Evolutionary conservation across 1,140 invertebrate species (phyloP).

Genomic region (Drosophila kikkawai): DNA sequence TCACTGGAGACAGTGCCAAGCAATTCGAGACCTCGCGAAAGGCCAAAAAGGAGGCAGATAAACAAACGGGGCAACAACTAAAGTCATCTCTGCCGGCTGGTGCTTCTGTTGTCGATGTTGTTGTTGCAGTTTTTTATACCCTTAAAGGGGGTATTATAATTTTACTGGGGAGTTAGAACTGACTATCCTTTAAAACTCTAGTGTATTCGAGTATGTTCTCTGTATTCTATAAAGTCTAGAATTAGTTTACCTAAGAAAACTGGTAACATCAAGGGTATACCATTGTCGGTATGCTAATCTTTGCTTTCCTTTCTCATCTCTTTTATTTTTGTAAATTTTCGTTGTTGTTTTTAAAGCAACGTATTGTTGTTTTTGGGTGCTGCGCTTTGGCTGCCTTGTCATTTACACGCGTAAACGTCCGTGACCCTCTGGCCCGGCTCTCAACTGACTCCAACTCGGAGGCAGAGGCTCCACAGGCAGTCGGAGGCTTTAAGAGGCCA

Average conservation of each 20-base stretch:
- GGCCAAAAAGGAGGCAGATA: slow-evolving; percentile 19
- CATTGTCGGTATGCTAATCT: not conserved
- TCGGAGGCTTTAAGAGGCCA: not conserved
- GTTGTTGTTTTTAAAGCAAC: slow-evolving; percentile 9
- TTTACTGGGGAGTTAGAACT: no score
- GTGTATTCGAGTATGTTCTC: no score
- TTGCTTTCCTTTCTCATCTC: slow-evolving; percentile 2
- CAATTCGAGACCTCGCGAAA: slow-evolving; percentile 44
- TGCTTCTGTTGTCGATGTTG: slow-evolving; percentile 19
- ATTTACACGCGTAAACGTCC: slow-evolving; percentile 81
- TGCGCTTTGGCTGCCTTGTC: slow-evolving; percentile 60
- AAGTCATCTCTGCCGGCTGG: slow-evolving; percentile 29
- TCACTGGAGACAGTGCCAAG: slow-evolving; percentile 36
- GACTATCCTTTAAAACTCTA: not conserved
- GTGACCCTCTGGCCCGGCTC: slow-evolving; percentile 76
- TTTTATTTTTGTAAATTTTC: not conserved
- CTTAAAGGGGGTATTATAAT: not conserved
- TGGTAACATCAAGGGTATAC: not conserved
- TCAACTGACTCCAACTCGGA: slow-evolving; percentile 37
- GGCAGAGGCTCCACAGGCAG: slow-evolving; percentile 10
- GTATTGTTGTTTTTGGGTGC: slow-evolving; percentile 28
- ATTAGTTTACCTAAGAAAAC: not conserved
- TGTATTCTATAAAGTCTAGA: not conserved
- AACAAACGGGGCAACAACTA: slow-evolving; percentile 46
- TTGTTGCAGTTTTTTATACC: slow-evolving; percentile 5